These are phyloP conservation scores for Cephus nigrinus DNA, from an alignment of 2,888 invertebrate genomes.

Conservation along the genomic window DNA sequence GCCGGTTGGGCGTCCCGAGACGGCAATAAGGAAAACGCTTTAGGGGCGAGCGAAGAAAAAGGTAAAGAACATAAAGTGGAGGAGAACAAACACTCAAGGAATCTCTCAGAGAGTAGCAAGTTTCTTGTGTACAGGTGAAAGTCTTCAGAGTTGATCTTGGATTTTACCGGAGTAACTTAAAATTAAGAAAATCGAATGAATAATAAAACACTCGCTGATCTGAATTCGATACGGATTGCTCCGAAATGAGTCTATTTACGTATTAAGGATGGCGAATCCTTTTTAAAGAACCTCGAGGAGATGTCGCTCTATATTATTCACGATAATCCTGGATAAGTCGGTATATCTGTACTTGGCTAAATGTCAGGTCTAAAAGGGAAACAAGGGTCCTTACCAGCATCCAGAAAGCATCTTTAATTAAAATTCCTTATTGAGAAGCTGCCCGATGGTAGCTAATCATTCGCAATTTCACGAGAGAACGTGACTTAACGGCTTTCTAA, in stretches of 20 bases:
- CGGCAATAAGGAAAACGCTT: background rate
- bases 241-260: background rate
- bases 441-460: background rate
- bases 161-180: background rate
- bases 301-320: background rate
- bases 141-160: background rate
- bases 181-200: background rate
- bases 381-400: background rate
- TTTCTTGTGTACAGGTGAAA: background rate
- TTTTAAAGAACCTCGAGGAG: background rate
- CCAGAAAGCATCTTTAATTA: background rate
- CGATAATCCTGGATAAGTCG: background rate
- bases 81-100: background rate
- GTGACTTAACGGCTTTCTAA: background rate
- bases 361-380: background rate
- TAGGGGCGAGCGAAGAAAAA: background rate
- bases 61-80: background rate
- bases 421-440: background rate
- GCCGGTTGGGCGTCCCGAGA: background rate
- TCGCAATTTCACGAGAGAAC: background rate
- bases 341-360: background rate
- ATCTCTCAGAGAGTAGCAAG: background rate
- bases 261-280: background rate
- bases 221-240: background rate
- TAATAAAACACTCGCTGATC: background rate